These are phyloP conservation scores for Solen grandis DNA, from an alignment of 1,140 invertebrate species.

Conservation along the genomic window DNA sequence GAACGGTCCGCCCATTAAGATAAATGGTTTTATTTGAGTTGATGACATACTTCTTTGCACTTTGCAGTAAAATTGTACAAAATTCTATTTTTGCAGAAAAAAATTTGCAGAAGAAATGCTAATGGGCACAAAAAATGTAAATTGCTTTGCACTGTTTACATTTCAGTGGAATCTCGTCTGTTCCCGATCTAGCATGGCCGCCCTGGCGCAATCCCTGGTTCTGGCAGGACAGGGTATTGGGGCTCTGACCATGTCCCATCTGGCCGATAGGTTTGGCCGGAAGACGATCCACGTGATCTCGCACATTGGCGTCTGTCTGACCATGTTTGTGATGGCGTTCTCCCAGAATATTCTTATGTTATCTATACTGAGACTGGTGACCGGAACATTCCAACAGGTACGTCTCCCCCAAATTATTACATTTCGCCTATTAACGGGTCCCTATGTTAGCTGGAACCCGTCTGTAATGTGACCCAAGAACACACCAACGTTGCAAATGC, in stretches of 20 bases:
- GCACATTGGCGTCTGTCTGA: conserved; percentile 44
- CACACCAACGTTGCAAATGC: no score
- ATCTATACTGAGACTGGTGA: conserved; percentile 55
- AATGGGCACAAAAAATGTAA: no score
- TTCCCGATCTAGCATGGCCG: conserved; percentile 86
- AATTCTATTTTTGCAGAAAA: no score
- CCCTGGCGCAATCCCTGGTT: conserved; percentile 87
- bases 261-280: conserved; percentile 81
- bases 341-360: conserved; percentile 54
- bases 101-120: no score
- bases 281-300: conserved; percentile 57
- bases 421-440: no score
- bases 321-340: conserved; percentile 52
- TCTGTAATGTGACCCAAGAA: no score
- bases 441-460: background rate
- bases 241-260: conserved; percentile 87
- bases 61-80: no score
- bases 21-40: background rate
- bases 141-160: no score
- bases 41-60: no score
- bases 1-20: background rate
- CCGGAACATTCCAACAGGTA: conserved; percentile 65
- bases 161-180: conserved; percentile 92
- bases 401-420: background rate
- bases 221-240: conserved; percentile 88